Conservation (phyloP, 2,888 invertebrate species). For the Ochropleura leucogaster region DNA sequence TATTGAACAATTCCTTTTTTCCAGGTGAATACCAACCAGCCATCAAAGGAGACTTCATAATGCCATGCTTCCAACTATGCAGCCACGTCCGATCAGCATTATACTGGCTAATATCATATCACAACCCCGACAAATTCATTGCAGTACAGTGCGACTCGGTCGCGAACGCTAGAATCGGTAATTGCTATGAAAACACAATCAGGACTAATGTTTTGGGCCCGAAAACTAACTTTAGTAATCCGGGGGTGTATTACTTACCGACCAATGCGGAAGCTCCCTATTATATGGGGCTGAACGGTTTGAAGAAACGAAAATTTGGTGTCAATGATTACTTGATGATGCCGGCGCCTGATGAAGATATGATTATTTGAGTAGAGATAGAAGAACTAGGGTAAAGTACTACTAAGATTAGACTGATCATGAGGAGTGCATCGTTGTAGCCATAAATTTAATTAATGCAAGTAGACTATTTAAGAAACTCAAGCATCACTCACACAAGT, state of each 20-base stretch:
- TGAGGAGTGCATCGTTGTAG: neutral
- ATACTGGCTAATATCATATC: conserved; percentile 78
- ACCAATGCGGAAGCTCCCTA: conserved; percentile 77
- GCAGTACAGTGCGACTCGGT: conserved; percentile 79
- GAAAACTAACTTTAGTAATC: conserved; percentile 80
- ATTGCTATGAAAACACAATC: conserved; percentile 75
- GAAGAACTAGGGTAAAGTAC: neutral
- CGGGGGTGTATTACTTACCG: conserved; percentile 83
- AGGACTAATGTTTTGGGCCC: conserved; percentile 79
- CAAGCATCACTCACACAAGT: neutral
- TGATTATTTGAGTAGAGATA: conserved; percentile 57
- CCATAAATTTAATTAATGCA: neutral
- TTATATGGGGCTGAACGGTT: conserved; percentile 77
- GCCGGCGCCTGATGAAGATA: conserved; percentile 78
- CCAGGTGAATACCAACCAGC: conserved; percentile 85
- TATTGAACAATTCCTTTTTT: neutral
- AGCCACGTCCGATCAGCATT: conserved; percentile 82
- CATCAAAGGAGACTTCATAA: conserved; percentile 76
- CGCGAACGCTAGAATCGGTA: conserved; percentile 75
- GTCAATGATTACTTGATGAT: conserved; percentile 77
- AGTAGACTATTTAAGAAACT: neutral
- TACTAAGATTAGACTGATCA: neutral
- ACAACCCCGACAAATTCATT: conserved; percentile 78
- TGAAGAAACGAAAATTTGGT: conserved; percentile 73
- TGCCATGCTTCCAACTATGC: conserved; percentile 84